Evolutionary conservation across 2,113 vertebrate species (phyloP).

Genomic region (Neodon shergylaensis): DNA sequence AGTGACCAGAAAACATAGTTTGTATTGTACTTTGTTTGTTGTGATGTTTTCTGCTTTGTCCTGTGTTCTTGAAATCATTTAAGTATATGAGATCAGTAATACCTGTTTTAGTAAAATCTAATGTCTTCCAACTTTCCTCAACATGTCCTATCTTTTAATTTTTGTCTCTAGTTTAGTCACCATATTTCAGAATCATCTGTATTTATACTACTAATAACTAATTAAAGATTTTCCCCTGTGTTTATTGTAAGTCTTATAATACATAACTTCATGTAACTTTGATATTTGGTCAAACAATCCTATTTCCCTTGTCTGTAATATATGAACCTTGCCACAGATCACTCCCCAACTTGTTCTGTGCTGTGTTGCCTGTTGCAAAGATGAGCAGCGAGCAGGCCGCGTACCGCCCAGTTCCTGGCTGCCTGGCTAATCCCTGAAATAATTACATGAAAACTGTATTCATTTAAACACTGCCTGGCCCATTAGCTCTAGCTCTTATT

Average conservation of each 20-base stretch:
- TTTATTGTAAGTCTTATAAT: neutral
- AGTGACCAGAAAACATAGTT: neutral
- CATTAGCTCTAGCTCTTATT: too few relatives aligned
- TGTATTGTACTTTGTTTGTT: neutral
- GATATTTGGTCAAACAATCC: neutral
- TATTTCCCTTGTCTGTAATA: neutral
- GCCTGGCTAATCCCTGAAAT: too few relatives aligned
- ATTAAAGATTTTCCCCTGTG: neutral
- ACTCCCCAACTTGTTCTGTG: neutral
- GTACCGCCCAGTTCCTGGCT: too few relatives aligned
- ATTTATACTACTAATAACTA: neutral
- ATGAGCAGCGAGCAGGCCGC: too few relatives aligned
- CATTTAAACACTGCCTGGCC: too few relatives aligned
- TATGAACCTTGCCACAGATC: neutral
- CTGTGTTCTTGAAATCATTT: neutral
- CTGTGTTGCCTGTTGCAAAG: neutral
- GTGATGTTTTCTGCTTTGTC: neutral
- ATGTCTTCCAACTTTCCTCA: neutral
- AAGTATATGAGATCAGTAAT: neutral
- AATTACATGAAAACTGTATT: too few relatives aligned
- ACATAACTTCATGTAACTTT: neutral
- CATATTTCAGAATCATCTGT: neutral
- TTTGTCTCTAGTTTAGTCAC: neutral
- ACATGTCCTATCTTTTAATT: neutral
- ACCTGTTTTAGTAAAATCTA: neutral